Conservation (phyloP, 1,140 invertebrate genomes). For the Hyphantria cunea region DNA sequence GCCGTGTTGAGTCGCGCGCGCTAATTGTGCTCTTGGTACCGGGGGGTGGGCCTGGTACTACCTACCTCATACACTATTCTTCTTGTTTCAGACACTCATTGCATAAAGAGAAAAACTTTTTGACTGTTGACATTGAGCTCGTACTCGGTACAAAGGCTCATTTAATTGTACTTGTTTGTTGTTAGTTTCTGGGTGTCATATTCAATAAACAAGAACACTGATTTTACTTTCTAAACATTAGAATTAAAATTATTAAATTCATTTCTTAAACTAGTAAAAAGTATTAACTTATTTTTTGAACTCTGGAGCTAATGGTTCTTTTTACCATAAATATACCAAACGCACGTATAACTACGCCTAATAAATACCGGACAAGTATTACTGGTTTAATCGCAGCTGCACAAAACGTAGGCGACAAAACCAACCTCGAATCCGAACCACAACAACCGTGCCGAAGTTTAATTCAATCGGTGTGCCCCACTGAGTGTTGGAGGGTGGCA, state of each 20-base stretch:
- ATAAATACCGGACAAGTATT: slow-evolving; percentile 73
- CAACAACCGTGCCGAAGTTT: slow-evolving; percentile 76
- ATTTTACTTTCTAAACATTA: too few relatives aligned
- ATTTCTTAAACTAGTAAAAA: too few relatives aligned
- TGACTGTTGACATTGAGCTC: slow-evolving; percentile 74
- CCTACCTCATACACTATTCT: slow-evolving; percentile 65
- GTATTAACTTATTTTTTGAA: too few relatives aligned
- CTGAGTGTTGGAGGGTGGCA: slow-evolving; percentile 42
- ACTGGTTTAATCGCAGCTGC: slow-evolving; percentile 75
- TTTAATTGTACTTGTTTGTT: too few relatives aligned
- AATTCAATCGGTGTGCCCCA: slow-evolving; percentile 72
- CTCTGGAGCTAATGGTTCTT: slow-evolving; percentile 36
- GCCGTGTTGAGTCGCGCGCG: slow-evolving; percentile 74
- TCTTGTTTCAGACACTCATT: slow-evolving; percentile 66
- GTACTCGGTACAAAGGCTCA: slow-evolving; percentile 11
- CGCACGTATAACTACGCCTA: slow-evolving; percentile 61
- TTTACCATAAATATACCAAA: background rate
- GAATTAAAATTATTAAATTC: too few relatives aligned
- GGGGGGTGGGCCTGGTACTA: slow-evolving; percentile 30
- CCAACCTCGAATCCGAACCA: slow-evolving; percentile 68
- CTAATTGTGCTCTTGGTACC: slow-evolving; percentile 74
- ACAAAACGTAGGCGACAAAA: slow-evolving; percentile 72
- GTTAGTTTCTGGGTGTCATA: too few relatives aligned
- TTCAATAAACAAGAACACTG: too few relatives aligned
- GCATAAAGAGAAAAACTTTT: slow-evolving; percentile 62